Conservation (phyloP, 2,113 vertebrate genomes). For the Pristiophorus japonicus region DNA sequence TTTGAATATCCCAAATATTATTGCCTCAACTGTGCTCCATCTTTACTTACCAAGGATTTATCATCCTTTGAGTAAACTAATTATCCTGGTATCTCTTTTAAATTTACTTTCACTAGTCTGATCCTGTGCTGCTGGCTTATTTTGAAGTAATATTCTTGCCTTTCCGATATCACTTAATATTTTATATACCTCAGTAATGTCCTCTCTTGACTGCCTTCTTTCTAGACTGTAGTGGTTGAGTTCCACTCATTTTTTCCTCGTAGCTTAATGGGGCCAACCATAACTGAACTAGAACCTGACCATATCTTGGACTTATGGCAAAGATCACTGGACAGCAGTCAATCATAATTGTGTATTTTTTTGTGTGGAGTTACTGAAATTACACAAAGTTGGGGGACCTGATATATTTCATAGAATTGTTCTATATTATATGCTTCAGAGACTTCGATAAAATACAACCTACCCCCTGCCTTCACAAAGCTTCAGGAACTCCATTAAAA, state of each 20-base stretch:
- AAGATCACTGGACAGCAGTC: neutral
- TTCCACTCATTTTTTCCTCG: neutral
- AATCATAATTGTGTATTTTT: neutral
- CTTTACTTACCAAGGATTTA: neutral
- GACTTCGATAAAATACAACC: neutral
- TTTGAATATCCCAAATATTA: neutral
- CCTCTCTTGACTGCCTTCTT: neutral
- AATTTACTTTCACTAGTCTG: neutral
- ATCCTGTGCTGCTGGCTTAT: neutral
- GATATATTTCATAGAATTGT: neutral
- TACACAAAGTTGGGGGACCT: neutral
- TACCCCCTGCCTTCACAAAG: neutral
- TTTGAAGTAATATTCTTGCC: conserved; percentile 1
- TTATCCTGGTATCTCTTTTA: neutral
- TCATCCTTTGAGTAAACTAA: neutral
- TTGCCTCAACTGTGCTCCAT: neutral
- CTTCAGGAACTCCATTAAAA: neutral
- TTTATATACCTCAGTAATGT: neutral
- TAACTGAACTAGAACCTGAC: neutral
- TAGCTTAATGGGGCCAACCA: neutral
- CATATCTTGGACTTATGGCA: neutral
- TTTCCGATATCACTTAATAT: neutral
- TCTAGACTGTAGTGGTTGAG: neutral
- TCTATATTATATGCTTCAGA: neutral
- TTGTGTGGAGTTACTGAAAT: neutral